Evolutionary conservation across 2,113 vertebrate genomes (phyloP).

Genomic region (Microcebus griseorufus): DNA sequence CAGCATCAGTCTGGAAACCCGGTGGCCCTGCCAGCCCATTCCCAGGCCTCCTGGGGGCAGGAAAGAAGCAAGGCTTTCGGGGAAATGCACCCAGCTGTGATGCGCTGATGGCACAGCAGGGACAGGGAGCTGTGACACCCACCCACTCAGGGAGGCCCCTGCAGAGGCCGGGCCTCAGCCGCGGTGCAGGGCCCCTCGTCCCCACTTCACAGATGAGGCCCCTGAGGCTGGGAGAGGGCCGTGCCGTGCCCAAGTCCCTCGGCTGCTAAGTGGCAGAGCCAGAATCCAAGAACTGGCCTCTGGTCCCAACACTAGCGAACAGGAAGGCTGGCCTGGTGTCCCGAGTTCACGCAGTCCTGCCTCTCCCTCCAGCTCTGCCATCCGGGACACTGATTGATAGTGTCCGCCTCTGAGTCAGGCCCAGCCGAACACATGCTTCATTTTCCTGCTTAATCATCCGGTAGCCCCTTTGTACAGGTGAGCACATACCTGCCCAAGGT

Average conservation of each 20-base stretch:
- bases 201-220: not conserved
- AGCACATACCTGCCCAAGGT: slow-evolving; percentile 11
- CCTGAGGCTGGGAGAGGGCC: not conserved
- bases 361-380: not conserved
- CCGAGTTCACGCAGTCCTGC: not conserved
- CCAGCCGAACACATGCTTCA: not conserved
- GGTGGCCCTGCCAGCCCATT: slow-evolving; percentile 52
- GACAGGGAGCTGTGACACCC: not conserved
- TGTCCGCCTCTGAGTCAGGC: not conserved
- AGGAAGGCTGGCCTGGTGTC: not conserved
- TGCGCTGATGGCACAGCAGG: not conserved
- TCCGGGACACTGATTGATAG: not conserved
- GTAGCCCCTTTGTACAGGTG: not conserved
- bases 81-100: slow-evolving; percentile 7
- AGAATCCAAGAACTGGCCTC: not conserved
- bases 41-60: not conserved
- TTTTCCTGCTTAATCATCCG: not conserved
- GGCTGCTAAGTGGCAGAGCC: not conserved
- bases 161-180: not conserved
- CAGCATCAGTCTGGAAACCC: slow-evolving; percentile 17
- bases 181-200: not conserved
- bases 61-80: slow-evolving; percentile 32
- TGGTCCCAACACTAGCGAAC: not conserved
- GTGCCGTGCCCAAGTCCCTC: not conserved
- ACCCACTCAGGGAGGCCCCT: not conserved